Conservation (phyloP, 2,888 invertebrate genomes). For the Eupithecia exiguata region DNA sequence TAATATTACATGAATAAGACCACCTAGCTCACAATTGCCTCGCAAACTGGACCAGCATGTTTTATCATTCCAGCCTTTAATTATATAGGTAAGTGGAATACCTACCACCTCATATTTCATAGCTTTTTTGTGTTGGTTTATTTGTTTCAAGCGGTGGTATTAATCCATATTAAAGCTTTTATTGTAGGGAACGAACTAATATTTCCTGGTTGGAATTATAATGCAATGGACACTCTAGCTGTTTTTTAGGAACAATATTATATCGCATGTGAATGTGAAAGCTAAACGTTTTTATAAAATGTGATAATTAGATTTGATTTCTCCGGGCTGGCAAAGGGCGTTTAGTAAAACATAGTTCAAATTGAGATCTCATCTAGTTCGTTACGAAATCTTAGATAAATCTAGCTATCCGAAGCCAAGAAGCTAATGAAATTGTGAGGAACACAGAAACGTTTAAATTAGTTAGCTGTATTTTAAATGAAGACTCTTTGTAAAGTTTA, state of each 20-base stretch:
- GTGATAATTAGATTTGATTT: conserved; percentile 78
- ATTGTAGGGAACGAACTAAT: conserved; percentile 7
- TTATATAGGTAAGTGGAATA: conserved; percentile 9
- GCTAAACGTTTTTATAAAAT: conserved; percentile 68
- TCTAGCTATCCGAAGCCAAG: conserved; percentile 80
- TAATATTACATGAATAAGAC: conserved; percentile 55
- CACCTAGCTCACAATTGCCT: conserved; percentile 70
- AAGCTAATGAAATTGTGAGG: conserved; percentile 72
- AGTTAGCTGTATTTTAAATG: conserved; percentile 53
- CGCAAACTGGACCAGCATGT: conserved; percentile 58
- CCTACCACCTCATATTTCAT: conserved; percentile 15
- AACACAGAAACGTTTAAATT: conserved; percentile 38
- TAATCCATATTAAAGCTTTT: not conserved
- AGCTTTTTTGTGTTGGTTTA: conserved; percentile 8
- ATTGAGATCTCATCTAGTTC: conserved; percentile 82
- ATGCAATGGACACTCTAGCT: conserved; percentile 51
- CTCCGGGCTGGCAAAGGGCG: conserved; percentile 65
- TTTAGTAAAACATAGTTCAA: conserved; percentile 80
- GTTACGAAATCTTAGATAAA: conserved; percentile 76
- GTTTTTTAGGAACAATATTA: conserved; percentile 56
- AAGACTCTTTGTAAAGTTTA: conserved; percentile 73
- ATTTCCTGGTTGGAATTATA: conserved; percentile 50
- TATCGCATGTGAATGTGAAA: conserved; percentile 59
- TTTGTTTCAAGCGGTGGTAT: not conserved
- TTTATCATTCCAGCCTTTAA: conserved; percentile 14